Base-by-base conservation (phyloP, 35 echinoderm and acorn worm species). In the Hemicentrotus pulcherrimus region DNA sequence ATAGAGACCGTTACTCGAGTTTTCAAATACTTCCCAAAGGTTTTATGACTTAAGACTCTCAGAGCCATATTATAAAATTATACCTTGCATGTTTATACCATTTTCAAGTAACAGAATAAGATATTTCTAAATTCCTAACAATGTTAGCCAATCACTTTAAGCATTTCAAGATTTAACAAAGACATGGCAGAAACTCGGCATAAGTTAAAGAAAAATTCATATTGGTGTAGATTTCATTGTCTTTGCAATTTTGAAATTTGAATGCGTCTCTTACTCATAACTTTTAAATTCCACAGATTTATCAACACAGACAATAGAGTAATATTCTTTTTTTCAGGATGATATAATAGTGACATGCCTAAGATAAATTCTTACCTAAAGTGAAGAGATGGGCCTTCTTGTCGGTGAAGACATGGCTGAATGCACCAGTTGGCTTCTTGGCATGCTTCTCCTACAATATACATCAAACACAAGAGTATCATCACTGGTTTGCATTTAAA, bases 371-470 rank as follows among this genome's bases (percentile, higher is more conserved):
- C 98, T 97, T 96, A 99, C 98, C 95, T 18, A 99, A 86, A 9
- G 98, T 99, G 88, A 95, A 99, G 11, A 99, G 96, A 96, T 99
- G 98, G 33, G 95, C 96, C 47, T 98, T 97, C 92, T 99, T 97
- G 47, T 99, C 98, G 48, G 94, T 97, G 59, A 99, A 99, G 0
- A 99, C 94, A 94, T 96, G 95, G 85, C 92, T 85, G 86, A 99
- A 97, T 12, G 78, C 61, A 65, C 96, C 98, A 35, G 78, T 86
- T 7, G 98, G 97, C 70, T 99, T 99, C 95, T 99, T 99, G 89
- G 98, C 98, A 97, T 99, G 98, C 59, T 99, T 99, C 65, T 99
- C 98, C 98, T 98, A 85, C 3, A 92, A 91, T n/a, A 86, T 46
- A 46, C 15, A 45, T 32, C 86, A 95, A 78, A 28, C 24, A 28